A percentile compares a stretch with the other conserved stretches of the same genome.
Evolutionary conservation across 2,113 vertebrate species (phyloP).

Genomic region (Dromiciops gliroides): DNA sequence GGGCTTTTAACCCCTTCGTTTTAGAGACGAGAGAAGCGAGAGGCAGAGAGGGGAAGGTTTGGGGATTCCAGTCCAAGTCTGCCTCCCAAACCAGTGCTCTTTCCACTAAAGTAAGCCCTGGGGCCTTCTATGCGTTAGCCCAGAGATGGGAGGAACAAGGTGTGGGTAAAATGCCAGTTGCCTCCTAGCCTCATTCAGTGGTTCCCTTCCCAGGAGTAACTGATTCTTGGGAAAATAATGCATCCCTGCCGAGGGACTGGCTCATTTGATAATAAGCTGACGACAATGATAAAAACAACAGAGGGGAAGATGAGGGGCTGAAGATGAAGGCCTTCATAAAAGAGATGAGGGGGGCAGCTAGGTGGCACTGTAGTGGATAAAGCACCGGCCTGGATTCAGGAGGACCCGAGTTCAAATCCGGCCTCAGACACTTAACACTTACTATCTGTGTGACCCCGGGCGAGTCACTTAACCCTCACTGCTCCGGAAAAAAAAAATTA

Average conservation of each 20-base stretch:
- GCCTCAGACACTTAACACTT: no score
- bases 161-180: not conserved
- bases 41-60: not conserved
- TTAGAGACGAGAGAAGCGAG: not conserved
- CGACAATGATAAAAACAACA: not conserved
- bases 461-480: no score
- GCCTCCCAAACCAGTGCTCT: not conserved
- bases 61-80: not conserved
- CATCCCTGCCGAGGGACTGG: conserved; percentile 42
- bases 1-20: not conserved
- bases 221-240: conserved; percentile 6
- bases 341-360: no score
- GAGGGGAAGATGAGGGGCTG: conserved; percentile 32
- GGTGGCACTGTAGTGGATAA: no score
- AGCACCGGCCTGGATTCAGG: no score
- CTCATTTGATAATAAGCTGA: not conserved
- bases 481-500: no score
- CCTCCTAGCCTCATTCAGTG: conserved; percentile 48
- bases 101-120: not conserved
- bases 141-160: conserved; percentile 21
- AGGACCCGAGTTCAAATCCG: no score
- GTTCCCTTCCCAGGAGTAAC: conserved; percentile 22
- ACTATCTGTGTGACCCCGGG: no score
- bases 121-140: not conserved
- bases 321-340: conserved; percentile 31